phyloP scores from a whole-genome alignment of 2,797 vertebrate genomes.

The Gymnoscopelus braueri region DNA sequence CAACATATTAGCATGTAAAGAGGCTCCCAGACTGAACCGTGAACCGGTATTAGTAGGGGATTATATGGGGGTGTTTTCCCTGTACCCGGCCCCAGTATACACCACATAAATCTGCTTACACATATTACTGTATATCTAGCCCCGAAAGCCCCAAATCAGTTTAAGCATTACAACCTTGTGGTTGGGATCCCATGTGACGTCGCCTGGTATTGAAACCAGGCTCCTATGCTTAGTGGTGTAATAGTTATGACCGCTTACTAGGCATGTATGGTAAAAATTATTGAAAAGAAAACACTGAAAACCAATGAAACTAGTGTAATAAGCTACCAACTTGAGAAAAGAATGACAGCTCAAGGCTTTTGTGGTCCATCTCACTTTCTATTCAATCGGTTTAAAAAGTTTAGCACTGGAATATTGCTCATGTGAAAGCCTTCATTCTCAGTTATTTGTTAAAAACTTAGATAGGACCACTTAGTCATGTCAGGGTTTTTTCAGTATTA shows the following conservation, averaged over 20 bases:
- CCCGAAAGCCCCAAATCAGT: constrained; percentile 12
- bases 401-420: no score
- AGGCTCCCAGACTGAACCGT: constrained; percentile 52
- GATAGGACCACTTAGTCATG: no score
- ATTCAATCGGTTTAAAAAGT: not conserved
- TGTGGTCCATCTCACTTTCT: not conserved
- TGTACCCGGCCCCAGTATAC: constrained; percentile 56
- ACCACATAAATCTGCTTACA: constrained; percentile 53
- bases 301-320: constrained; percentile 11
- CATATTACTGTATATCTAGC: constrained; percentile 14
- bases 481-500: no score
- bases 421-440: no score
- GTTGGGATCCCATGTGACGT: no score
- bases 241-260: no score
- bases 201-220: no score
- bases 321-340: constrained; percentile 12
- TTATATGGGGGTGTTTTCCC: constrained; percentile 52
- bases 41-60: constrained; percentile 63
- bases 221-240: no score
- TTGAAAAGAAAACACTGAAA: not conserved
- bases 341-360: not conserved
- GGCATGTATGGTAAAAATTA: no score
- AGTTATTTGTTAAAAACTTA: no score
- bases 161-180: no score
- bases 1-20: constrained; percentile 60